Base-by-base conservation (phyloP, 2,888 invertebrate genomes). In the Apodemia zela region DNA sequence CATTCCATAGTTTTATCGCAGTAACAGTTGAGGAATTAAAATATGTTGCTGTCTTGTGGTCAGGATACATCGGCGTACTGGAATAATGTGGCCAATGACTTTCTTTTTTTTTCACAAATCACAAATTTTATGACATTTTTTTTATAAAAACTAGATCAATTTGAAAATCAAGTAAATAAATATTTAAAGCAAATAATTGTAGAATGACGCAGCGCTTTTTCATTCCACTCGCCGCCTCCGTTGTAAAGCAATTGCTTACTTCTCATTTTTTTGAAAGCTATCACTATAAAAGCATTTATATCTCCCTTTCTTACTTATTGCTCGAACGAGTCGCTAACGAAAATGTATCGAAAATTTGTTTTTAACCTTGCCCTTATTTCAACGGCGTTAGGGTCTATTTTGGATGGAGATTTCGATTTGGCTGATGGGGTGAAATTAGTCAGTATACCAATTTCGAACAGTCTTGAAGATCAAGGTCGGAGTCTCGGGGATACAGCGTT, bases 381-480 rank as follows among this genome's bases (percentile, higher is more conserved):
- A 15, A 25, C 73, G 3, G 71, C 73, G 0, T 64, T 80, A 4
- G 82, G 80, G 21, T 85, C 86, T 0, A 47, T 71, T 1, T 71
- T 91, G 6, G 89, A 90, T 21, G 93, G 93, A 68, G 93, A 94
- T 74, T 73, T 94, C 65, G 92, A 93, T 66, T 78, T 95, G 33
- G 85, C 93, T 11, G 94, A 95, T 17, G 95, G 95, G 59, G 93
- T 95, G 35, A 94, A 92, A 71, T 82, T 95, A 74, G 93, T 95
- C 47, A 93, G 92, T 67, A 78, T 89, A 65, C 87, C 87, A 57
- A 80, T 92, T 59, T 81, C 90, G 1, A 93, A 93, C 67, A 87
- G 84, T 65, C 84, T 79, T 70, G 89, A 77, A 70, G 92, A 84
- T 81, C 94, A 78, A 78, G 80, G 92, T 58, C 72, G 92, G 68